Percentiles rank a stretch among this genome's conserved stretches.
Evolutionary conservation across 2,797 vertebrate species (phyloP).

Genomic region (Bradypodion ventrale): DNA sequence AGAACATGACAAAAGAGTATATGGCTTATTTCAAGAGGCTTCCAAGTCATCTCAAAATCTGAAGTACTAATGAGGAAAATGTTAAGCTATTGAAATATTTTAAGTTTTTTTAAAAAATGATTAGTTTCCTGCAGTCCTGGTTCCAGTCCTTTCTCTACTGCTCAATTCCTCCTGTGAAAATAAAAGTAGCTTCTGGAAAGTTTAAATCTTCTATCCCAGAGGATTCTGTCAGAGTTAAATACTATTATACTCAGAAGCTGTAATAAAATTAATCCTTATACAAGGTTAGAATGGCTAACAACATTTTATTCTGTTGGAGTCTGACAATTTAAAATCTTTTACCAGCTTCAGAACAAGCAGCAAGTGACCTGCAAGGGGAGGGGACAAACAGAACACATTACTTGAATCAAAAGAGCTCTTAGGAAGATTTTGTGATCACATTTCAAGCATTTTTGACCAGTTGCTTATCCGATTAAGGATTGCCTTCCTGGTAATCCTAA

Average conservation of each 20-base stretch:
- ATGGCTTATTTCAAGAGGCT: background rate
- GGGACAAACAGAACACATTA: background rate
- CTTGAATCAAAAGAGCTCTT: background rate
- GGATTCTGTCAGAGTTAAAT: constrained; percentile 38
- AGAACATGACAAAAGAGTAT: too few relatives aligned
- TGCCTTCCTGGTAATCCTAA: background rate
- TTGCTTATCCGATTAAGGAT: background rate
- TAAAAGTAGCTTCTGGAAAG: constrained; percentile 48
- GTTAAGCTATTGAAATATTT: constrained; percentile 28
- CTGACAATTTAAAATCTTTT: constrained; percentile 25
- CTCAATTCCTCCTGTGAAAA: constrained; percentile 22
- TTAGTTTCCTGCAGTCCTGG: background rate
- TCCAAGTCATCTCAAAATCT: background rate
- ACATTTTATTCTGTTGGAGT: constrained; percentile 23
- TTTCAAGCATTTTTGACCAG: background rate
- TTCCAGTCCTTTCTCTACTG: constrained; percentile 36
- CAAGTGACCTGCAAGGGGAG: constrained; percentile 2
- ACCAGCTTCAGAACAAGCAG: background rate
- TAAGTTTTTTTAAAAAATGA: constrained; percentile 1
- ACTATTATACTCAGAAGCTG: constrained; percentile 29
- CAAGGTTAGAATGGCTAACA: constrained; percentile 11
- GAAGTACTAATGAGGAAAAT: constrained; percentile 1
- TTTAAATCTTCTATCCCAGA: constrained; percentile 40
- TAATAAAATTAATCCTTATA: background rate
- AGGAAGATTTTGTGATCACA: background rate